Percentiles rank a stretch among this genome's conserved stretches.
phyloP scores from a whole-genome alignment of 2,113 vertebrate genomes.

The Trichomycterus rosablanca region DNA sequence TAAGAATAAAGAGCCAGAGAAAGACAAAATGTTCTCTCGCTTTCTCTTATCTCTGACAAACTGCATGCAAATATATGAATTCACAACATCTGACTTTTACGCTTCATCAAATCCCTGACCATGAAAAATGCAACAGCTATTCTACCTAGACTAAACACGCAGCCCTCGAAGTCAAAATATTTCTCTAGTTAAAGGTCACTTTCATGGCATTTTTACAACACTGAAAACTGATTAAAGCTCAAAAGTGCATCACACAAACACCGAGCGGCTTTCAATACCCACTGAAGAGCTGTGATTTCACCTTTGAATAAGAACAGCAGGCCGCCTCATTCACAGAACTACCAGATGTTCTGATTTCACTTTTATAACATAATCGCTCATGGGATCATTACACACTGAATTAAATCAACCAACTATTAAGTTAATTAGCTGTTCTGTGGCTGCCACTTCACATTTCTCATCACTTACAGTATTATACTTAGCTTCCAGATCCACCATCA shows the following conservation, averaged over 20 bases:
- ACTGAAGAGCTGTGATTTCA: constrained; percentile 16
- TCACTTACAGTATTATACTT: constrained; percentile 41
- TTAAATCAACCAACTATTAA: constrained; percentile 28
- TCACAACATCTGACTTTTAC: constrained; percentile 35
- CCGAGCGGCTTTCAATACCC: constrained; percentile 8
- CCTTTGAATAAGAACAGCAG: constrained; percentile 5
- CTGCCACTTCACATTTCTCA: not conserved
- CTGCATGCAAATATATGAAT: constrained; percentile 36
- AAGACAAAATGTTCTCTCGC: not conserved
- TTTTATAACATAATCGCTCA: constrained; percentile 16
- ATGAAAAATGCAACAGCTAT: constrained; percentile 36
- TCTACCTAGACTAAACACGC: constrained; percentile 40
- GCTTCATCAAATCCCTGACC: constrained; percentile 29
- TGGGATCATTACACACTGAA: constrained; percentile 1
- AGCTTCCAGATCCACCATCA: constrained; percentile 39
- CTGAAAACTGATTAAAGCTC: constrained; percentile 42
- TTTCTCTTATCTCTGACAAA: constrained; percentile 3
- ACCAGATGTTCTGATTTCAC: constrained; percentile 22
- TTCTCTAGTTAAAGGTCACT: constrained; percentile 40
- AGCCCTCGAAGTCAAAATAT: constrained; percentile 30
- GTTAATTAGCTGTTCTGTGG: constrained; percentile 25
- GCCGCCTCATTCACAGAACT: constrained; percentile 4
- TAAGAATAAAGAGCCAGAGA: not conserved
- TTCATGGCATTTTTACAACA: constrained; percentile 33
- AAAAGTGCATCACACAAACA: constrained; percentile 27